Conservation (phyloP, 2,113 vertebrate genomes). For the Trematomus loennbergii region DNA sequence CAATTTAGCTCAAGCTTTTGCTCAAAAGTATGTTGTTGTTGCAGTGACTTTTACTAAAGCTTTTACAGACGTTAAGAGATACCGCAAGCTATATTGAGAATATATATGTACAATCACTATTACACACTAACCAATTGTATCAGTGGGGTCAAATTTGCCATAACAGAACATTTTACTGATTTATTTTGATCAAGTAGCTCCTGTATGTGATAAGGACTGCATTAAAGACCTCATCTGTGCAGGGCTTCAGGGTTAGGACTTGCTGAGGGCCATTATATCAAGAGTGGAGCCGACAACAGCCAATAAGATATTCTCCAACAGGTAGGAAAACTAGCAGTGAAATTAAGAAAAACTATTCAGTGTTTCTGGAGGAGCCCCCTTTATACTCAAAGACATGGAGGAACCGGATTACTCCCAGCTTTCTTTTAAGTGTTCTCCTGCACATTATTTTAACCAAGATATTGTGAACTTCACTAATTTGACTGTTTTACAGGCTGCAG, state of each 20-base stretch:
- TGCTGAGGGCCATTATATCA: not conserved
- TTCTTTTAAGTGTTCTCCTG: not conserved
- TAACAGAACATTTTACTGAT: not conserved
- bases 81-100: not conserved
- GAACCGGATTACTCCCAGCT: not conserved
- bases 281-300: not conserved
- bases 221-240: not conserved
- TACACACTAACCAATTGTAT: not conserved
- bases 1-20: not conserved
- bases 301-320: not conserved
- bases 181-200: not conserved
- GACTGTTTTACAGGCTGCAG: constrained; percentile 12
- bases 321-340: not conserved
- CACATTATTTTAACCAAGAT: not conserved
- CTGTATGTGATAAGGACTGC: not conserved
- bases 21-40: not conserved
- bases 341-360: not conserved
- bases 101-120: not conserved
- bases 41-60: not conserved
- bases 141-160: not conserved
- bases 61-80: not conserved
- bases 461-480: constrained; percentile 11
- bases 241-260: not conserved
- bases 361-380: no score
- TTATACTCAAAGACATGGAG: not conserved